phyloP scores from a whole-genome alignment of 2,888 invertebrate species.

The Pterobdella sp. region DNA sequence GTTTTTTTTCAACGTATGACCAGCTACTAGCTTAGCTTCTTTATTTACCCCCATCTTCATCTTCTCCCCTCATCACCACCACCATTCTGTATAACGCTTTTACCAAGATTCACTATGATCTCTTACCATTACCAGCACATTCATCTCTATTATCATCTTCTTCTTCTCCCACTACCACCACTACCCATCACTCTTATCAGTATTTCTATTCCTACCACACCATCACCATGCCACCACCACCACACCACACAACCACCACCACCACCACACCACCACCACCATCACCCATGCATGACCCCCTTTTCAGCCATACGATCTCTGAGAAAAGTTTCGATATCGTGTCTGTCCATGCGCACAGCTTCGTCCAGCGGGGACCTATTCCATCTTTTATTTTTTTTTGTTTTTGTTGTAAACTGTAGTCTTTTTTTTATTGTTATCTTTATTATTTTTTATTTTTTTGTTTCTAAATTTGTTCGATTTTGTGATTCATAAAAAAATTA shows the following conservation, averaged over 20 bases:
- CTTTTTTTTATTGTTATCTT: too few relatives aligned
- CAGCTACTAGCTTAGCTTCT: too few relatives aligned
- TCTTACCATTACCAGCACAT: background rate
- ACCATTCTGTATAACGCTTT: background rate
- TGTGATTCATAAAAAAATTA: too few relatives aligned
- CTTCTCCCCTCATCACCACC: too few relatives aligned
- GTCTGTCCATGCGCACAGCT: conserved; percentile 53
- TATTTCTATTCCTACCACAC: background rate
- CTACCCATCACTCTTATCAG: background rate
- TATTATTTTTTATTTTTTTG: too few relatives aligned
- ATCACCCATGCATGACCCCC: background rate
- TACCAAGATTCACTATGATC: background rate
- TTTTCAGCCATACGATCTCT: background rate
- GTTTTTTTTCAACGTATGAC: too few relatives aligned
- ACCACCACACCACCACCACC: background rate
- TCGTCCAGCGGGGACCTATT: conserved; percentile 83
- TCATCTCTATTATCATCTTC: background rate
- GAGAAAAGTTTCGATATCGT: background rate
- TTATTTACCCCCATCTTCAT: too few relatives aligned
- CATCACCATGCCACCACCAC: background rate
- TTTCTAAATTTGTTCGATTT: too few relatives aligned
- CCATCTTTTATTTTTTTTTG: too few relatives aligned
- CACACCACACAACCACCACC: background rate
- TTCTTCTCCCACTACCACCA: background rate
- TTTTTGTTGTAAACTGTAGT: too few relatives aligned